phyloP scores from a whole-genome alignment of 2,113 vertebrate genomes.

The Grammomys dolichurus region DNA sequence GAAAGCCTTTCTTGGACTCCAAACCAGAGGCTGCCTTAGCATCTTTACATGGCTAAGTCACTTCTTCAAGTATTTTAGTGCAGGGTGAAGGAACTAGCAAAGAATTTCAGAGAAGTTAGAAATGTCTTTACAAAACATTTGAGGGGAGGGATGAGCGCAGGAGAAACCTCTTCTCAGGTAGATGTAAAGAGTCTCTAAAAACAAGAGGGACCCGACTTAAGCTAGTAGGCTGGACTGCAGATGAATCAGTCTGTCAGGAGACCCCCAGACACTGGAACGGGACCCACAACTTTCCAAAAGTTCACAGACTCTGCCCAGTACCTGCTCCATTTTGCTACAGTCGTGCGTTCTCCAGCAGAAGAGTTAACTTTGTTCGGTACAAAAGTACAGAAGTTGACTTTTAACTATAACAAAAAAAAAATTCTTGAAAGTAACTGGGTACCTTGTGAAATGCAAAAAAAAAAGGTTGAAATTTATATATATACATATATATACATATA shows the following conservation, averaged over 20 bases:
- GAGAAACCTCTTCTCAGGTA: background rate
- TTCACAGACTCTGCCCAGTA: background rate
- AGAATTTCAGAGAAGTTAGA: conserved; percentile 51
- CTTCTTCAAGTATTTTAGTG: conserved; percentile 48
- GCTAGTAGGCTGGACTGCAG: background rate
- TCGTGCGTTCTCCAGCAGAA: background rate
- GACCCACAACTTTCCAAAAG: background rate
- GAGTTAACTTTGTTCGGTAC: background rate
- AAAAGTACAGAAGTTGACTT: conserved; percentile 39
- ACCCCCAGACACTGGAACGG: background rate
- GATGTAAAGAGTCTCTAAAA: background rate
- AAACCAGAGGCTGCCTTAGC: conserved; percentile 72
- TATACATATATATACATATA: too few species aligned
- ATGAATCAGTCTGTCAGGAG: conserved; percentile 3
- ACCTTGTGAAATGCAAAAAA: background rate
- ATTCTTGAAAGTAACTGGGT: background rate
- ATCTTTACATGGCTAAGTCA: conserved; percentile 23
- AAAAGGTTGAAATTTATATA: background rate
- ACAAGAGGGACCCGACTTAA: background rate
- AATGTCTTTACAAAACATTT: background rate
- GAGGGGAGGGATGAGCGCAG: background rate
- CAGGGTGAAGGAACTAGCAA: background rate
- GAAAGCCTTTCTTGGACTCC: conserved; percentile 79
- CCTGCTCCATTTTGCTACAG: conserved; percentile 7
- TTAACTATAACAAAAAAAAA: background rate